Percentiles rank a stretch among this genome's conserved stretches.
These are phyloP conservation scores for Stenchaetothrips biformis DNA, from an alignment of 2,888 invertebrate genomes.

Conservation along the genomic window DNA sequence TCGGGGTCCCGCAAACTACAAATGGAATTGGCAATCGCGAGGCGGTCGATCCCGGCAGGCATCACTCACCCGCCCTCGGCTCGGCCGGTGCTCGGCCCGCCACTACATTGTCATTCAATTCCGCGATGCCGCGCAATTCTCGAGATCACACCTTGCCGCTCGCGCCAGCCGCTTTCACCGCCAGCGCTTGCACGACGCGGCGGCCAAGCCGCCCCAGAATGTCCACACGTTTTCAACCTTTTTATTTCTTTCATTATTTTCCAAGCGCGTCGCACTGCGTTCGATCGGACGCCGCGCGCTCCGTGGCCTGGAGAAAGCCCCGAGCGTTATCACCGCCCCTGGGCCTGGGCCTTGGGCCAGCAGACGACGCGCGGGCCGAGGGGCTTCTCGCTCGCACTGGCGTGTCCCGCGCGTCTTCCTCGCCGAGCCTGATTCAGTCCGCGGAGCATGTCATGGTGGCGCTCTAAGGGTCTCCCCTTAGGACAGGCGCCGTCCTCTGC, in stretches of 20 bases:
- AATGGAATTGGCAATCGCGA: conserved; percentile 12
- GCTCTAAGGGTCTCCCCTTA: too few species aligned
- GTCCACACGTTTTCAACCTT: conserved; percentile 15
- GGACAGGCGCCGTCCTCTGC: too few species aligned
- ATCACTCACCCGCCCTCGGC: neutral
- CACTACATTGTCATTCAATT: neutral
- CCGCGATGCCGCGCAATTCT: neutral
- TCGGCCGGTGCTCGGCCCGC: neutral
- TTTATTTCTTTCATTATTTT: neutral
- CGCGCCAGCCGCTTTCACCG: neutral
- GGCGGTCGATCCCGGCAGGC: neutral
- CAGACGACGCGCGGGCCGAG: neutral
- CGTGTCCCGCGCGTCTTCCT: too few species aligned
- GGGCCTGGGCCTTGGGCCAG: too few species aligned
- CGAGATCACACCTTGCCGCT: neutral
- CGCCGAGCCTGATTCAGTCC: too few species aligned
- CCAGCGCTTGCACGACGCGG: neutral
- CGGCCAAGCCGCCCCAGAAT: neutral
- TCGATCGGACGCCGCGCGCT: neutral
- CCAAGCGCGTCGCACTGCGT: neutral
- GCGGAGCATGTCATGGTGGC: too few species aligned
- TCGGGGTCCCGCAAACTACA: conserved; percentile 10
- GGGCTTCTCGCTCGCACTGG: too few species aligned
- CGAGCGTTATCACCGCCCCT: neutral
- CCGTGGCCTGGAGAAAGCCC: neutral